Evolutionary conservation across 2,888 invertebrate species (phyloP).

Genomic region (Acronicta psi): DNA sequence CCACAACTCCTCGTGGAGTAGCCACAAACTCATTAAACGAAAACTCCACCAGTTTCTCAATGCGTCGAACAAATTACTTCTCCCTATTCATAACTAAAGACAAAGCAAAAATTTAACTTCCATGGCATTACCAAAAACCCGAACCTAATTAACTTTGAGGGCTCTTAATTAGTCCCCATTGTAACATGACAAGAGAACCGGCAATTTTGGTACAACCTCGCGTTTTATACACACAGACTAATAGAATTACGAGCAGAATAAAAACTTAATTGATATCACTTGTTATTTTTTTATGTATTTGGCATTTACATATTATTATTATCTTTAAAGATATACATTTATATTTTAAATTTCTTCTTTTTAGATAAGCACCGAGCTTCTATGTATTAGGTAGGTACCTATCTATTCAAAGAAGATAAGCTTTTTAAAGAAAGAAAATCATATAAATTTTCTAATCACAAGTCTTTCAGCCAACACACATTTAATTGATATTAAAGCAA

Average conservation of each 20-base stretch:
- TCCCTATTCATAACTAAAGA: constrained; percentile 64
- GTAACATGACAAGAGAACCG: constrained; percentile 84
- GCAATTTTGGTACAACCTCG: constrained; percentile 77
- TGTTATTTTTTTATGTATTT: too few species aligned
- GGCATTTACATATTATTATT: too few species aligned
- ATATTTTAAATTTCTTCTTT: too few species aligned
- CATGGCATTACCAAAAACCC: constrained; percentile 74
- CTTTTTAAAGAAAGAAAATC: too few species aligned
- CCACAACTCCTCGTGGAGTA: not conserved
- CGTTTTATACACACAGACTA: constrained; percentile 67
- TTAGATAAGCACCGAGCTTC: too few species aligned
- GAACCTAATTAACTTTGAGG: constrained; percentile 81
- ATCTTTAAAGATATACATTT: too few species aligned
- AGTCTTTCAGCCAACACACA: too few species aligned
- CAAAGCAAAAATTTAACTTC: constrained; percentile 73
- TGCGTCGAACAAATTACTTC: constrained; percentile 57
- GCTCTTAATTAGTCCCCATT: constrained; percentile 87
- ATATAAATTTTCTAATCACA: too few species aligned
- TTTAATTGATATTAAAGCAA: too few species aligned
- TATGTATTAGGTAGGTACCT: too few species aligned
- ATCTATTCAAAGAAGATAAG: too few species aligned
- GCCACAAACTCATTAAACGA: constrained; percentile 14
- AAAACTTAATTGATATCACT: too few species aligned
- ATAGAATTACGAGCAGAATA: constrained; percentile 8
- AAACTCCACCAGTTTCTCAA: constrained; percentile 12